Evolutionary conservation across 1,140 invertebrate species (phyloP).

Genomic region (Alviniconcha marisindica): DNA sequence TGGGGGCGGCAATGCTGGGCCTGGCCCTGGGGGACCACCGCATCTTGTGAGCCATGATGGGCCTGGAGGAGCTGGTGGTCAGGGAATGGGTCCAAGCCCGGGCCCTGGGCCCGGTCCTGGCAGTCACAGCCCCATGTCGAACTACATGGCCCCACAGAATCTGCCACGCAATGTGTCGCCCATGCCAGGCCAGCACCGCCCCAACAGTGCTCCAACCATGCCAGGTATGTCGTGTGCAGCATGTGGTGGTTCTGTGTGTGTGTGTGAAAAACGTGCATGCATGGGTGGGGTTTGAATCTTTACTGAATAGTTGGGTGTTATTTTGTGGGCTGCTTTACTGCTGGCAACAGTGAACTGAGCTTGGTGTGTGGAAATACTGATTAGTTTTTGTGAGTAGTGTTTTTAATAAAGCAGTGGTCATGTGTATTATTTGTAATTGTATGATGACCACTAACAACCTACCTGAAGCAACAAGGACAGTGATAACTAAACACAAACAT

Average conservation of each 20-base stretch:
- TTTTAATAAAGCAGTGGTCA: neutral
- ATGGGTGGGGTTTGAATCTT: neutral
- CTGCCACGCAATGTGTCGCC: conserved; percentile 60
- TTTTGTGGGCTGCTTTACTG: neutral
- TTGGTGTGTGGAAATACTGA: neutral
- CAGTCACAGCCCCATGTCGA: conserved; percentile 23
- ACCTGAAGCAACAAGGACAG: too few relatives aligned
- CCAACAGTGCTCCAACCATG: conserved; percentile 66
- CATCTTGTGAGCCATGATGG: conserved; percentile 27
- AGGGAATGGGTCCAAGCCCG: conserved; percentile 35
- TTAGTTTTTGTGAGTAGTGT: neutral
- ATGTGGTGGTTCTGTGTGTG: conserved; percentile 22
- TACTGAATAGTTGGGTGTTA: neutral
- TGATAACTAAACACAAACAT: too few relatives aligned
- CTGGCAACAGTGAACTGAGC: neutral
- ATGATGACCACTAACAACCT: too few relatives aligned
- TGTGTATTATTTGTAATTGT: neutral
- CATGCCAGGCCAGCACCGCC: conserved; percentile 56
- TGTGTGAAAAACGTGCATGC: neutral
- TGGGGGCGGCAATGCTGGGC: neutral
- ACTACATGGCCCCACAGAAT: conserved; percentile 46
- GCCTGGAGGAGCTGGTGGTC: conserved; percentile 11
- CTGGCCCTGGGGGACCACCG: conserved; percentile 27
- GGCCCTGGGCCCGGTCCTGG: neutral
- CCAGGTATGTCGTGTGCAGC: conserved; percentile 45